phyloP scores from a whole-genome alignment of 2,797 vertebrate species.

The Heliangelus exortis region DNA sequence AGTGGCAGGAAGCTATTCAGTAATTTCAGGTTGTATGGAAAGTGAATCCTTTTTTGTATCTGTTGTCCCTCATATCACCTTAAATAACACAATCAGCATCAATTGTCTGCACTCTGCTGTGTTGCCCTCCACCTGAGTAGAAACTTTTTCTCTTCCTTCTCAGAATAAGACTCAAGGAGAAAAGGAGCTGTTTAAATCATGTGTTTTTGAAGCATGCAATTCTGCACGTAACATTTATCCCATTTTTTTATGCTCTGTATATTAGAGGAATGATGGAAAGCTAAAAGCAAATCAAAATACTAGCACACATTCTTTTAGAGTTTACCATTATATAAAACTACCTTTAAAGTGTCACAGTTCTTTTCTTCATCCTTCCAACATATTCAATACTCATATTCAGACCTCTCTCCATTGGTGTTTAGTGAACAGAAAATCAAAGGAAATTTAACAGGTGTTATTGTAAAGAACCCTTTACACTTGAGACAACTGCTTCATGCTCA shows the following conservation, averaged over 20 bases:
- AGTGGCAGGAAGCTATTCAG: background rate
- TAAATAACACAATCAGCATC: background rate
- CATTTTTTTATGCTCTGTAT: background rate
- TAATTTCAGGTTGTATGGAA: background rate
- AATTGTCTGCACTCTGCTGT: background rate
- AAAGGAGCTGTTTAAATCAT: background rate
- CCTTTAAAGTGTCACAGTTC: background rate
- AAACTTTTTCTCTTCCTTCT: background rate
- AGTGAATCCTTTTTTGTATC: background rate
- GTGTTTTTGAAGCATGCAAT: background rate
- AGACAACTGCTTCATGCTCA: background rate
- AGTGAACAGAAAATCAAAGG: conserved; percentile 34
- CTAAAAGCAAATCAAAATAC: background rate
- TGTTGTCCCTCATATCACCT: background rate
- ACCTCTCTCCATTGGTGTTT: background rate
- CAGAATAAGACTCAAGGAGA: background rate
- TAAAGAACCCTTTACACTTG: conserved; percentile 1
- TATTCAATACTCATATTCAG: fast-evolving
- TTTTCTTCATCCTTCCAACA: background rate
- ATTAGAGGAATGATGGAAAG: background rate
- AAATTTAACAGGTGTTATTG: conserved; percentile 44
- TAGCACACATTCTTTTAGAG: background rate
- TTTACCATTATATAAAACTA: background rate
- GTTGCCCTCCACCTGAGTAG: fast-evolving
- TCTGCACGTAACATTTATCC: background rate